Base-by-base conservation (phyloP, 92 coral and sea anemone species). In the Isaurus tuberculatus region DNA sequence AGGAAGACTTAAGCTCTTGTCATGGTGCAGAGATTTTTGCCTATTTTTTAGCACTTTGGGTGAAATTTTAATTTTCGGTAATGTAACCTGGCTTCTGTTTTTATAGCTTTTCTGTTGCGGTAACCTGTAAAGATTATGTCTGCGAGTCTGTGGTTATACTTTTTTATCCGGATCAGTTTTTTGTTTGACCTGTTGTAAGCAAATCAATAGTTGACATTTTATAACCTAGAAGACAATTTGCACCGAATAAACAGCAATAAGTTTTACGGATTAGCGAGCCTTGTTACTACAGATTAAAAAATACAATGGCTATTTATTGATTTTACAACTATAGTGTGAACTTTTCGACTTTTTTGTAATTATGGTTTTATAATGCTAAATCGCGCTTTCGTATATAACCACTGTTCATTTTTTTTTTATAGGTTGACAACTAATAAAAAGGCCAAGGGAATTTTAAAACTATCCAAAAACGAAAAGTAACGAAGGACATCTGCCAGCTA, bases 41-140 rank as follows among this genome's bases (percentile, higher is more conserved):
- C 63, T 55, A 55, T 55, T 55, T 55, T 55, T 0, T 55, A 55
- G 63, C 63, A 1, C n/a, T n/a, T n/a, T n/a, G n/a, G n/a, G n/a
- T n/a, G n/a, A n/a, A n/a, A n/a, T n/a, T n/a, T n/a, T n/a, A n/a
- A 16, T 55, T 0, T 55, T 55, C 63, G 17, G 13, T 3, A 55
- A 0, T 55, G 13, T 11, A 8, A 55, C 16, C 63, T 55, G 63
- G 17, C 27, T 55, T 51, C 22, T 55, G 63, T 55, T 55, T 55
- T 55, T 55, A 55, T 55, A 55, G 26, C 22, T 55, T 55, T 55
- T 55, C 63, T 55, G 63, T 55, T 55, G 63, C 63, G 63, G 63
- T 55, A 8, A 16, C 13, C 63, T 11, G 16, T 55, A 8, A 16
- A 55, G 63, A 2, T 55, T 8, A 8, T 55, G 63, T 8, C 63